These are phyloP conservation scores for Eurytoma adleriae DNA, from an alignment of 2,888 invertebrate species.

Conservation along the genomic window DNA sequence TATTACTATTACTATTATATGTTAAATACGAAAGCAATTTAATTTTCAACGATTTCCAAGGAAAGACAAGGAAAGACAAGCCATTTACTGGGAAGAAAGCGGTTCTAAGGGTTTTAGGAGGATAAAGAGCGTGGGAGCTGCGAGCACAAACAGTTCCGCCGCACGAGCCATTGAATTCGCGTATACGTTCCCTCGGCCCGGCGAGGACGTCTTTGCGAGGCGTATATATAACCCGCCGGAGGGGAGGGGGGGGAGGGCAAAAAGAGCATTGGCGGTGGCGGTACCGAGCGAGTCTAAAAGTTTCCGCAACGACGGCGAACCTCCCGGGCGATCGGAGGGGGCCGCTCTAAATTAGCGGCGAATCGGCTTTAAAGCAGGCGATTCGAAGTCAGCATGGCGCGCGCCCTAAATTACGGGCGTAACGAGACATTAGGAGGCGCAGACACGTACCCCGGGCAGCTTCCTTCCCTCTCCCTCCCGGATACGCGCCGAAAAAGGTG, in stretches of 20 bases:
- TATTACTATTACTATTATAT: too few species aligned
- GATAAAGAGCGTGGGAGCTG: too few species aligned
- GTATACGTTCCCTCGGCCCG: not conserved
- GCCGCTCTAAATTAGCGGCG: slow-evolving; percentile 61
- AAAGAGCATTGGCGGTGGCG: slow-evolving; percentile 7
- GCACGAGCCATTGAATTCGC: slow-evolving; percentile 34
- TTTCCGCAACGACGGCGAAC: slow-evolving; percentile 26
- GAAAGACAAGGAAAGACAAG: too few species aligned
- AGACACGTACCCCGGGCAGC: slow-evolving; percentile 61
- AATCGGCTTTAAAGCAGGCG: slow-evolving; percentile 65
- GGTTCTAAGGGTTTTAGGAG: too few species aligned
- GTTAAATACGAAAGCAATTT: too few species aligned
- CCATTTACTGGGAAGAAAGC: too few species aligned
- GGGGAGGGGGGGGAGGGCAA: not conserved
- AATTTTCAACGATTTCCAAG: too few species aligned
- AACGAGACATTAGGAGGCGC: slow-evolving; percentile 66
- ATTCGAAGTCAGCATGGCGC: slow-evolving; percentile 63
- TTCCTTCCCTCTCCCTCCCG: slow-evolving; percentile 8
- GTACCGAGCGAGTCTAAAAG: slow-evolving; percentile 35
- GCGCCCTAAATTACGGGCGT: slow-evolving; percentile 63
- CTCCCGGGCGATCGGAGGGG: slow-evolving; percentile 28
- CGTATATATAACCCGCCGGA: too few species aligned
- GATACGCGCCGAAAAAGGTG: slow-evolving; percentile 1
- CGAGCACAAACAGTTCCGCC: not conserved
- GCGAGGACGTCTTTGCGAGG: not conserved